phyloP scores from a whole-genome alignment of 2,113 vertebrate genomes.

The Macaca nemestrina region DNA sequence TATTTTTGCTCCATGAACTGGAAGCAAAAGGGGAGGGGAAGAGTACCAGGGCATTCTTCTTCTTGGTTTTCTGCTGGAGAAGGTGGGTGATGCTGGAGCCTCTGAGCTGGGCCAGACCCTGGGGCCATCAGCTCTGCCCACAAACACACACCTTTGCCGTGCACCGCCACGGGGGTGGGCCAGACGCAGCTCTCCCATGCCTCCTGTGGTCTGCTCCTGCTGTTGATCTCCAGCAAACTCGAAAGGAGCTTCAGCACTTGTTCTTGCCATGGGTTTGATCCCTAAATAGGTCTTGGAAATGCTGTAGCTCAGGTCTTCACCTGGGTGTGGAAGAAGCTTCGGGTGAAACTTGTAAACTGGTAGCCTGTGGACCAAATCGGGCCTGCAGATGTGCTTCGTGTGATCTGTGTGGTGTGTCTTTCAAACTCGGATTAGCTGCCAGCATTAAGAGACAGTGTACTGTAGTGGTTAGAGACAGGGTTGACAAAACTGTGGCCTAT shows the following conservation, averaged over 20 bases:
- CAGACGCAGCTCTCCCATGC: background rate
- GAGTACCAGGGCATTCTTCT: background rate
- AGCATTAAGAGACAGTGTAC: background rate
- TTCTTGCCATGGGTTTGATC: background rate
- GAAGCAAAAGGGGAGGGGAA: background rate
- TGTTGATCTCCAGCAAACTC: background rate
- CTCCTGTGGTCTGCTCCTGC: background rate
- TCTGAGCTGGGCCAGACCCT: background rate
- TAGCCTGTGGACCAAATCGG: background rate
- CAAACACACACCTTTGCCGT: accelerated
- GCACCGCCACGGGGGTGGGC: accelerated
- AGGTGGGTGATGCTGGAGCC: background rate
- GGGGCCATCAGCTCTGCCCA: background rate
- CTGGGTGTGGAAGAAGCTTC: background rate
- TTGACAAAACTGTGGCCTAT: background rate
- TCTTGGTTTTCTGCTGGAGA: background rate
- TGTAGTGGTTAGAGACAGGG: background rate
- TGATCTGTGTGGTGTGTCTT: background rate
- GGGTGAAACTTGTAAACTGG: background rate
- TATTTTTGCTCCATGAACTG: background rate
- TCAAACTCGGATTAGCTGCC: background rate
- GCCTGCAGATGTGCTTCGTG: background rate
- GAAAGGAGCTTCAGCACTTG: background rate
- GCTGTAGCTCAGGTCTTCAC: background rate
- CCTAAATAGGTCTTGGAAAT: background rate